A percentile compares a stretch with the other conserved stretches of the same genome.
Evolutionary conservation across 2,113 vertebrate genomes (phyloP).

Genomic region (Festucalex cinctus): DNA sequence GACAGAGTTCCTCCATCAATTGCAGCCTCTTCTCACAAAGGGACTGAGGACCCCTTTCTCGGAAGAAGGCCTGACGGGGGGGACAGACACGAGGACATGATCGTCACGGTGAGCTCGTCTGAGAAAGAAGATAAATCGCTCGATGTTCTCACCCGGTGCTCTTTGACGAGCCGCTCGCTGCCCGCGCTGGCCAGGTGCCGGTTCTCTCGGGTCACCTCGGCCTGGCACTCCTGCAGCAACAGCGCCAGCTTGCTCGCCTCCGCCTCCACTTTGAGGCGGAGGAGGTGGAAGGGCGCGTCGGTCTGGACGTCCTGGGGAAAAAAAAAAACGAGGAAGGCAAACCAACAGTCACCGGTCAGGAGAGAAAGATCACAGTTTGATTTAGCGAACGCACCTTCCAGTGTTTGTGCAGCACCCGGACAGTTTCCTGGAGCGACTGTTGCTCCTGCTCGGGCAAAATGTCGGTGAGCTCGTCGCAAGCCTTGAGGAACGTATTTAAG

Average conservation of each 20-base stretch:
- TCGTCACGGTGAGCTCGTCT: not conserved
- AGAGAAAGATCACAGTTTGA: no score
- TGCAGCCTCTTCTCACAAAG: slow-evolving; percentile 88
- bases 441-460: slow-evolving; percentile 95
- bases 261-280: slow-evolving; percentile 85
- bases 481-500: slow-evolving; percentile 92
- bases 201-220: slow-evolving; percentile 83
- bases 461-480: slow-evolving; percentile 95
- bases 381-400: slow-evolving; percentile 85
- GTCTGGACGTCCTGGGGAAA: slow-evolving; percentile 84
- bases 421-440: slow-evolving; percentile 89
- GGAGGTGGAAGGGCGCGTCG: slow-evolving; percentile 85
- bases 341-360: not conserved
- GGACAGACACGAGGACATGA: not conserved
- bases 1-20: slow-evolving; percentile 88
- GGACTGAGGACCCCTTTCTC: slow-evolving; percentile 84
- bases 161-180: slow-evolving; percentile 86
- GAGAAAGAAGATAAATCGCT: slow-evolving; percentile 4
- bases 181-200: slow-evolving; percentile 78
- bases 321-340: not conserved
- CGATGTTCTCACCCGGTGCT: slow-evolving; percentile 83
- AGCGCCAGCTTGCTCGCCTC: slow-evolving; percentile 80
- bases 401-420: slow-evolving; percentile 90
- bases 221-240: slow-evolving; percentile 82
- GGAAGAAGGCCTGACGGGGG: slow-evolving; percentile 80